Base-by-base conservation (phyloP, 2,888 invertebrate genomes). In the Noctua fimbriata region DNA sequence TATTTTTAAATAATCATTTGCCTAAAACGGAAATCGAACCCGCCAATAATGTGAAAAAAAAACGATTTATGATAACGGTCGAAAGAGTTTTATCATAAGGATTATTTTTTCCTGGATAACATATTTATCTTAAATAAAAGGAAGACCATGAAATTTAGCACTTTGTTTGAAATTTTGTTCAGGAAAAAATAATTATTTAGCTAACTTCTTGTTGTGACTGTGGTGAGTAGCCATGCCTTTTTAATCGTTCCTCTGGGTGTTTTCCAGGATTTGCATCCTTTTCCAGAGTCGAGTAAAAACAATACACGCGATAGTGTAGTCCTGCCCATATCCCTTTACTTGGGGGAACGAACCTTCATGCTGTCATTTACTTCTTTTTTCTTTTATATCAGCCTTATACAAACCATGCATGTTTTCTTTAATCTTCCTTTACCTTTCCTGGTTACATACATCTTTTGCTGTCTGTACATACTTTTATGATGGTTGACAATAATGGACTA, bases 381-480 rank as follows among this genome's bases (percentile, higher is more conserved):
- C 14, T n/a, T 14, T 16, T 28, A 14, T 60, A 60, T 32, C 32
- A 28, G 5, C 60, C 14, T 60, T 6, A 28, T 6, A 28, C 3
- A 32, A 18, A 3, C 0, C 0, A 3, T 9, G 2, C 3, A 18
- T 63, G 32, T 32, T 58, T 28, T 32, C 32, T 32, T 63, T 10
- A 21, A 32, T 63, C 10, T 21, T 63, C 21, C 32, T 32, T 9
- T 18, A 9, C 18, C 63, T 63, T 18, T 63, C 21, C 41, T 65
- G 55, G 6, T 36, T 24, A 65, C 44, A 16, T 55, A n/a, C 18
- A 7, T 47, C 1, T 55, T 79, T 70, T 18, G 36, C 18, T 55
- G 28, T 36, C 18, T 77, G 71, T 82, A 82, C 55, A 7, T 28
- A 41, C n/a, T 21, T 71, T 18, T 76, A 44, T 21, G 52, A 36